Percentiles rank a stretch among this genome's conserved stretches.
These are phyloP conservation scores for Corbicula japonica DNA, from an alignment of 2,888 invertebrate species.

Conservation along the genomic window DNA sequence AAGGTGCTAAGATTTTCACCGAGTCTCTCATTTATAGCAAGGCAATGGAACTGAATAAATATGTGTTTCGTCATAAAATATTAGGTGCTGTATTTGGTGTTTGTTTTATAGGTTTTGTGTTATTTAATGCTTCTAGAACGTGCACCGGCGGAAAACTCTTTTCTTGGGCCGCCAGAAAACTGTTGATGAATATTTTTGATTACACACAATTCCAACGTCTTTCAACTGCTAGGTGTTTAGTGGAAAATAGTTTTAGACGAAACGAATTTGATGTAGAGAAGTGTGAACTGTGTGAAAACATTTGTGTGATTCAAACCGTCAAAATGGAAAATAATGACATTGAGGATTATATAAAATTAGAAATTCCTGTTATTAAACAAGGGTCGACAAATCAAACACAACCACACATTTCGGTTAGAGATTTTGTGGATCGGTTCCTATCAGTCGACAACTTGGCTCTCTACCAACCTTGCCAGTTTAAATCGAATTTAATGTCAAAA, in stretches of 20 bases:
- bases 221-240: slow-evolving; percentile 4
- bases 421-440: slow-evolving; percentile 32
- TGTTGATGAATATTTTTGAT: slow-evolving; percentile 3
- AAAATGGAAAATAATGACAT: not conserved
- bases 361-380: slow-evolving; percentile 17
- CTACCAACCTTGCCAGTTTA: slow-evolving; percentile 47
- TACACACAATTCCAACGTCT: not conserved
- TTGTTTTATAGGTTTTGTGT: not conserved
- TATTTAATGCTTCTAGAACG: not conserved
- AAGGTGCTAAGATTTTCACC: not conserved
- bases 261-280: slow-evolving; percentile 14
- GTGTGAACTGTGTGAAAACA: slow-evolving; percentile 40
- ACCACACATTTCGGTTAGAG: not conserved
- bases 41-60: not conserved
- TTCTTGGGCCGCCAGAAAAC: slow-evolving; percentile 8
- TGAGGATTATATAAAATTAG: slow-evolving; percentile 14
- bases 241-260: slow-evolving; percentile 5
- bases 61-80: not conserved
- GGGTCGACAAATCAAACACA: no score
- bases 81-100: not conserved
- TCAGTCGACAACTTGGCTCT: slow-evolving; percentile 10
- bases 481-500: slow-evolving; percentile 34
- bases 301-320: not conserved
- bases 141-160: slow-evolving; percentile 2
- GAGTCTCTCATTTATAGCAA: not conserved